These are phyloP conservation scores for Desmophyllum pertusum DNA, from an alignment of 92 coral and sea anemone genomes.

Conservation along the genomic window DNA sequence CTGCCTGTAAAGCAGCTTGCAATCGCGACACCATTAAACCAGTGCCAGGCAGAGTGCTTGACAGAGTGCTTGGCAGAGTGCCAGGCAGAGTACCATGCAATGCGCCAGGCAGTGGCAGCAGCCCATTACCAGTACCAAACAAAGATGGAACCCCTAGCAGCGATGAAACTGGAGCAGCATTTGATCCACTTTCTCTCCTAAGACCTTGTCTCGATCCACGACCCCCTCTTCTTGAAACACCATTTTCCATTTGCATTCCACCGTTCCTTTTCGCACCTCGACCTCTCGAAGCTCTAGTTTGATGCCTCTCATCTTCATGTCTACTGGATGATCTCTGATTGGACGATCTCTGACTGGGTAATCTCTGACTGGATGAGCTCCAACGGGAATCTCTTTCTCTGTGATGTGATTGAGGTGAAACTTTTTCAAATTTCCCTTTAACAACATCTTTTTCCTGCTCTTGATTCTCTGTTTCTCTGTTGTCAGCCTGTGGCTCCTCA, in stretches of 20 bases:
- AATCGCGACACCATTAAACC: background rate
- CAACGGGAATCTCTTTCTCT: background rate
- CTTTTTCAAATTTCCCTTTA: background rate
- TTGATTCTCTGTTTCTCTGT: background rate
- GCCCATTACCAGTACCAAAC: conserved; percentile 14
- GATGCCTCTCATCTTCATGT: background rate
- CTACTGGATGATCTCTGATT: background rate
- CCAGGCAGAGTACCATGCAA: no score
- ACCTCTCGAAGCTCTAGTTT: background rate
- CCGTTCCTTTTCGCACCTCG: background rate
- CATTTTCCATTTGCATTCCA: background rate
- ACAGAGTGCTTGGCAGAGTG: no score
- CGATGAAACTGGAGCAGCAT: background rate
- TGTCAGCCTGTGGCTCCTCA: background rate
- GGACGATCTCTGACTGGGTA: no score
- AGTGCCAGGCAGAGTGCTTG: no score
- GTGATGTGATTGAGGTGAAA: background rate
- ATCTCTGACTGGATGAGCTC: no score
- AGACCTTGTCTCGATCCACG: conserved; percentile 3
- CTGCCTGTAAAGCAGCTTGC: background rate
- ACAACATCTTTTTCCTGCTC: background rate
- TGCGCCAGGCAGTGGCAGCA: conserved; percentile 27
- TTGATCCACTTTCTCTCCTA: conserved; percentile 25
- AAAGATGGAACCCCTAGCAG: background rate
- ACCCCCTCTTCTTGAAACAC: conserved; percentile 15